These are phyloP conservation scores for Charina bottae DNA, from an alignment of 2,113 vertebrate genomes.

Conservation along the genomic window DNA sequence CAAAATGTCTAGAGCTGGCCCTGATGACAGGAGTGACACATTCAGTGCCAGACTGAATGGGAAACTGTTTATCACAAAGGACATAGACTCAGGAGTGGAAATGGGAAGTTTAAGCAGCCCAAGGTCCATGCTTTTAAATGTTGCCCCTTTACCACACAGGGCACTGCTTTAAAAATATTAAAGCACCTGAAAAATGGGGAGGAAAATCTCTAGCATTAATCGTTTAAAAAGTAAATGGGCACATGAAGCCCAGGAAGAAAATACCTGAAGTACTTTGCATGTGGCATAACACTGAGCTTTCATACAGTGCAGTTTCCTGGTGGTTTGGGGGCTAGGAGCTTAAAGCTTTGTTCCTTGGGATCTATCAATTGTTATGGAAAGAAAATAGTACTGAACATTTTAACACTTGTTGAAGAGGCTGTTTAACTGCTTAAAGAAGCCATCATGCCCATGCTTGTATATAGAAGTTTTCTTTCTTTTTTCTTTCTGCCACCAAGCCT, in stretches of 20 bases:
- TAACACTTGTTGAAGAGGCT: constrained; percentile 49
- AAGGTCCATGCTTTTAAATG: not conserved
- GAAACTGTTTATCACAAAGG: not conserved
- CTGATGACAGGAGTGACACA: not conserved
- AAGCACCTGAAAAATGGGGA: not conserved
- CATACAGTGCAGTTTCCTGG: not conserved
- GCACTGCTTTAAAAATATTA: not conserved
- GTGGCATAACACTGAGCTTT: not conserved
- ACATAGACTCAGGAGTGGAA: not conserved
- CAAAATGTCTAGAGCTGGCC: not conserved
- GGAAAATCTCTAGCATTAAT: not conserved
- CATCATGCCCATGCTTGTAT: not conserved
- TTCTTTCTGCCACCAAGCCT: not conserved
- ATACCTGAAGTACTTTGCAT: not conserved
- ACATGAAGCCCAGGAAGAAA: not conserved
- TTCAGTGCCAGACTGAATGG: not conserved
- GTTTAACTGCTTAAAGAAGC: constrained; percentile 43
- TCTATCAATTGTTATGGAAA: not conserved
- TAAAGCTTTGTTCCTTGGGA: rapidly evolving
- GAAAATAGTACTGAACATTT: constrained; percentile 47
- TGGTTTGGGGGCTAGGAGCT: too few species aligned
- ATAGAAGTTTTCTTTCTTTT: constrained; percentile 5
- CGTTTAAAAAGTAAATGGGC: not conserved
- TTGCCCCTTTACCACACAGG: not conserved
- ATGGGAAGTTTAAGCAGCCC: not conserved